Evolutionary conservation across 2,113 vertebrate genomes (phyloP), one percentile per base, ranked within the genome.

Genomic region (Aviceda subcristata): DNA sequence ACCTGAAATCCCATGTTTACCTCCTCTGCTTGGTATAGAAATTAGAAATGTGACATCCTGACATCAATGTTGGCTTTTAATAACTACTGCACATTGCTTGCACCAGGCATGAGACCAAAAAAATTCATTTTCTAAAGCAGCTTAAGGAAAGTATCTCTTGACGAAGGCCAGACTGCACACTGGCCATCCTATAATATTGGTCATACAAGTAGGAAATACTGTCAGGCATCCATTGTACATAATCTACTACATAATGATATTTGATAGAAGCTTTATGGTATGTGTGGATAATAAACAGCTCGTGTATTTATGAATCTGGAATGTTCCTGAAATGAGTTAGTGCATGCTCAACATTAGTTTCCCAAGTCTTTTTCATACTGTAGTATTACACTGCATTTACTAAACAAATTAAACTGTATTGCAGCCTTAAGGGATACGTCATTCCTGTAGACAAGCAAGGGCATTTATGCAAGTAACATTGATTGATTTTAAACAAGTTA

Each of bases 281-380:
- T 93, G 83, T 69, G 50, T 63, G 57, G 55, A 92, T 96, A 95
- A 92, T 83, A 92, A 94, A 74, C 76, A 94, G 39, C 46, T 96
- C 43, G 7, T 41, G 39, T 95, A 86, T 74, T 91, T 89, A 41
- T 86, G 80, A 84, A 91, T 67, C 77, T 95, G 77, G 92, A 94
- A 97, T 79, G 76, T 79, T 91, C 66, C 86, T 89, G 55, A 94
- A 92, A 96, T 96, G 75, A 95, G 88, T 95, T 94, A 45, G 56
- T 95, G 57, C 74, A 90, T 76, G 77, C 48, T 96, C 43, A 71
- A 64, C 45, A 29, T 77, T 55, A 77, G 73, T 88, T 94, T 92
- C 80, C 63, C 50, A 78, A 72, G 68, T 46, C 29, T 67, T 86
- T 92, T 91, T 89, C 60, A 68, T 82, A 71, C 41, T 48, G 11